These are phyloP conservation scores for Drosophila sproati DNA, from an alignment of 1,140 invertebrate species.

Conservation along the genomic window DNA sequence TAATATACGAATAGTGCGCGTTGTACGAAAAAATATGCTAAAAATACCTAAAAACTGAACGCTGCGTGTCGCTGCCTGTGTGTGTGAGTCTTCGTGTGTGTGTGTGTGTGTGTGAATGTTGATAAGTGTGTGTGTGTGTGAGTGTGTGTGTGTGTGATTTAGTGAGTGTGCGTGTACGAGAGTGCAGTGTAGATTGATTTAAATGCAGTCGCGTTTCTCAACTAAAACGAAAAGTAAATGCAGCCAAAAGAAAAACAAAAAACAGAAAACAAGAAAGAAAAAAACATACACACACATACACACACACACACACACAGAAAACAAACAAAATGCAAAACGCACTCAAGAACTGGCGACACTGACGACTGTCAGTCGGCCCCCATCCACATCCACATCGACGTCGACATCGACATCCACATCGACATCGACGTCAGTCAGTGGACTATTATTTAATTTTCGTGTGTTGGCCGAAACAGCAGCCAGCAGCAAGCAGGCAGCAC, in stretches of 20 bases:
- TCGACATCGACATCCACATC: constrained; percentile 20
- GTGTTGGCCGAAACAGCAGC: constrained; percentile 43
- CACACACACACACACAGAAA: not conserved
- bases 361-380: constrained; percentile 29
- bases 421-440: constrained; percentile 70
- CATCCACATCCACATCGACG: not conserved
- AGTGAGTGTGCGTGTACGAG: constrained; percentile 13
- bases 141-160: constrained; percentile 1
- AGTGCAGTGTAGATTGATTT: constrained; percentile 71
- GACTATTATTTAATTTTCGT: constrained; percentile 78
- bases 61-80: constrained; percentile 59
- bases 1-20: constrained; percentile 75
- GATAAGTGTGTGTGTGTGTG: not conserved
- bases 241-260: constrained; percentile 31
- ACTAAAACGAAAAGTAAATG: constrained; percentile 59
- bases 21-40: constrained; percentile 77
- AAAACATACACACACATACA: not conserved
- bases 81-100: constrained; percentile 9
- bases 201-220: constrained; percentile 60
- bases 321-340: constrained; percentile 56
- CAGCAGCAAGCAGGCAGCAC: not conserved
- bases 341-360: constrained; percentile 32
- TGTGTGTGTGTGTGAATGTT: constrained; percentile 7
- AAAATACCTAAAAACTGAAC: constrained; percentile 79
- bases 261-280: constrained; percentile 26